Conservation (phyloP, 2,888 invertebrate species). For the Diaperis boleti region DNA sequence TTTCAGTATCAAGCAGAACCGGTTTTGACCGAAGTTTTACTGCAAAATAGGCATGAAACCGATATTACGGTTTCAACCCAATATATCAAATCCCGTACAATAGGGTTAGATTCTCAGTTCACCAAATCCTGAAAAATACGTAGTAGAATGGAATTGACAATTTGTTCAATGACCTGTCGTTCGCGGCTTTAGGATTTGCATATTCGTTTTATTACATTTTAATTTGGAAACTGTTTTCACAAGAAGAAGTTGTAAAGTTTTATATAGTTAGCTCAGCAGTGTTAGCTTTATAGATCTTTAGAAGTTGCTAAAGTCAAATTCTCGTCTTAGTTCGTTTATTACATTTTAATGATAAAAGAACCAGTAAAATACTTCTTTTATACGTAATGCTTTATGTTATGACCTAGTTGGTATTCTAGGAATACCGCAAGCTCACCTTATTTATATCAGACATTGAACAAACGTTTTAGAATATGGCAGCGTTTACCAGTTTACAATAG, state of each 20-base stretch:
- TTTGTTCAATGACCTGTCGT: constrained; percentile 43
- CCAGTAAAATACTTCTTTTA: background rate
- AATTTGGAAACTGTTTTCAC: constrained; percentile 20
- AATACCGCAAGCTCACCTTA: too few species aligned
- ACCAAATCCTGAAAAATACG: constrained; percentile 52
- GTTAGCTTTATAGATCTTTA: constrained; percentile 10
- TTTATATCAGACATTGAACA: too few species aligned
- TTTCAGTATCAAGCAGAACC: background rate
- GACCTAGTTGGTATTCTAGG: too few species aligned
- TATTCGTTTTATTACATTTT: constrained; percentile 39
- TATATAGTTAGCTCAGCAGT: constrained; percentile 1
- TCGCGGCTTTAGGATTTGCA: constrained; percentile 36
- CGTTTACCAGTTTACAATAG: too few species aligned
- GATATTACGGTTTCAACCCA: constrained; percentile 38
- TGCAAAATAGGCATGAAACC: constrained; percentile 35
- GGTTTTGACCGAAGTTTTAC: constrained; percentile 15
- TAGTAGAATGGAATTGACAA: constrained; percentile 44
- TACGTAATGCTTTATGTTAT: too few species aligned
- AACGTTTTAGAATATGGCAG: too few species aligned
- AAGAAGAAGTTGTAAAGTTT: background rate
- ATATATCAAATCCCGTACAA: constrained; percentile 52
- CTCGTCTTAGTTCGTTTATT: background rate
- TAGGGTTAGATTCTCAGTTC: constrained; percentile 51
- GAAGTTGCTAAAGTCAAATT: constrained; percentile 3
- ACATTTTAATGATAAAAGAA: background rate